These are phyloP conservation scores for Miopithecus talapoin DNA, from an alignment of 2,797 vertebrate genomes.

Conservation along the genomic window DNA sequence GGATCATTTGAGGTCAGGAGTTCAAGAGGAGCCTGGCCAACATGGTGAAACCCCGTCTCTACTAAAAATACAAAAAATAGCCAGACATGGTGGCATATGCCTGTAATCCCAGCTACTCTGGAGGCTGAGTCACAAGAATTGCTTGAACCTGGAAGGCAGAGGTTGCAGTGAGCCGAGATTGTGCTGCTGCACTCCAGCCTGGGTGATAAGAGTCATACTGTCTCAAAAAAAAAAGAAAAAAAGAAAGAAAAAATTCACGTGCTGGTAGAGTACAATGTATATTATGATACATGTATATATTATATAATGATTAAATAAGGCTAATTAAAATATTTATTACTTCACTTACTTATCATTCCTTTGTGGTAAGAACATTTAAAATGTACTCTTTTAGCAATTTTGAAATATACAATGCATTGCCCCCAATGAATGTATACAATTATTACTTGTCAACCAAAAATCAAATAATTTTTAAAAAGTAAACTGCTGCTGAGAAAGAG, in stretches of 20 bases:
- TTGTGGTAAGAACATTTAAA: neutral
- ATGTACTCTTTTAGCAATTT: neutral
- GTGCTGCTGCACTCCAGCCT: neutral
- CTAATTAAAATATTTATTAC: neutral
- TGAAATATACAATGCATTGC: neutral
- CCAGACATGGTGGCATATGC: no score
- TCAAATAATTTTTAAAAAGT: neutral
- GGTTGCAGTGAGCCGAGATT: no score
- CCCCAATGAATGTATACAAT: neutral
- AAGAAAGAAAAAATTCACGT: neutral
- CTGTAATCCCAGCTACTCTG: no score
- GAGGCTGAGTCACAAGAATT: no score
- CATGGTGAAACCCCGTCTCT: no score
- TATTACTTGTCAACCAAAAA: neutral
- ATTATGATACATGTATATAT: neutral
- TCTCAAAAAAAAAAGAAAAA: neutral
- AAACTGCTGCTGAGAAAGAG: neutral
- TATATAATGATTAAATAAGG: neutral
- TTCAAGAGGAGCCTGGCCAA: no score
- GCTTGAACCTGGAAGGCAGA: no score
- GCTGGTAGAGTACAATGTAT: neutral
- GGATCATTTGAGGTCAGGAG: no score
- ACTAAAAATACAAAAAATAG: no score
- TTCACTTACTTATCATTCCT: neutral
- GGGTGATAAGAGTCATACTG: neutral